A percentile compares a stretch with the other conserved stretches of the same genome.
Conservation (phyloP, 2,888 invertebrate species). For the Cheilosia soror region DNA sequence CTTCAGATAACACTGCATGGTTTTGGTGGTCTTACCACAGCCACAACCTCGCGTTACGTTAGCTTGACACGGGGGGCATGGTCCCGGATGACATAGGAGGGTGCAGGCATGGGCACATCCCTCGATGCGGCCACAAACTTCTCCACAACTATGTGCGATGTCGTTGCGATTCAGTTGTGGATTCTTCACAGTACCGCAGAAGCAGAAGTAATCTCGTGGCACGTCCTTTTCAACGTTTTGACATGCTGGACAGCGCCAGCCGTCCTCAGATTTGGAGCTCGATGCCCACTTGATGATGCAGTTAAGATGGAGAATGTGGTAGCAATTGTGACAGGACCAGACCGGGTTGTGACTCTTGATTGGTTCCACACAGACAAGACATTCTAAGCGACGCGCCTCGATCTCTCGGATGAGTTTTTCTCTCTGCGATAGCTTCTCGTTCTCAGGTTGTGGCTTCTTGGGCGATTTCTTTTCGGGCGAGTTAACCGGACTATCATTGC, state of each 20-base stretch:
- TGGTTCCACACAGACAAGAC: slow-evolving; percentile 96
- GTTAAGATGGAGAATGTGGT: slow-evolving; percentile 95
- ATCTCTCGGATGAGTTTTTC: slow-evolving; percentile 94
- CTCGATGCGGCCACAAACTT: slow-evolving; percentile 88
- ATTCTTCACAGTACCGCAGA: slow-evolving; percentile 92
- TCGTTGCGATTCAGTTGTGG: slow-evolving; percentile 91
- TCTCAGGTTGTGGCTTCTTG: slow-evolving; percentile 78
- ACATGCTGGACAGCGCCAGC: slow-evolving; percentile 98
- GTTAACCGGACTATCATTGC: slow-evolving; percentile 80
- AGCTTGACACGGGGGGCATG: slow-evolving; percentile 95
- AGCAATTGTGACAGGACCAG: slow-evolving; percentile 97
- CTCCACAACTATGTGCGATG: slow-evolving; percentile 96
- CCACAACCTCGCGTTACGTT: slow-evolving; percentile 90
- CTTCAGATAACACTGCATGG: slow-evolving; percentile 90
- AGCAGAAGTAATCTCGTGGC: slow-evolving; percentile 94
- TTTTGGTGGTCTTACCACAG: slow-evolving; percentile 89
- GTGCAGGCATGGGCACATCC: slow-evolving; percentile 89
- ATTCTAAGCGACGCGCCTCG: slow-evolving; percentile 92
- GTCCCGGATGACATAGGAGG: slow-evolving; percentile 96
- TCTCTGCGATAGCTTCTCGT: slow-evolving; percentile 88
- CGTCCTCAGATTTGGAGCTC: slow-evolving; percentile 90
- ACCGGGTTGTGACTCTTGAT: slow-evolving; percentile 91
- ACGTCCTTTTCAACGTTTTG: slow-evolving; percentile 91
- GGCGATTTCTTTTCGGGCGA: slow-evolving; percentile 81
- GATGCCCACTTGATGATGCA: slow-evolving; percentile 97